Evolutionary conservation across 2,797 vertebrate species (phyloP).

Genomic region (Chaetophractus vellerosus): DNA sequence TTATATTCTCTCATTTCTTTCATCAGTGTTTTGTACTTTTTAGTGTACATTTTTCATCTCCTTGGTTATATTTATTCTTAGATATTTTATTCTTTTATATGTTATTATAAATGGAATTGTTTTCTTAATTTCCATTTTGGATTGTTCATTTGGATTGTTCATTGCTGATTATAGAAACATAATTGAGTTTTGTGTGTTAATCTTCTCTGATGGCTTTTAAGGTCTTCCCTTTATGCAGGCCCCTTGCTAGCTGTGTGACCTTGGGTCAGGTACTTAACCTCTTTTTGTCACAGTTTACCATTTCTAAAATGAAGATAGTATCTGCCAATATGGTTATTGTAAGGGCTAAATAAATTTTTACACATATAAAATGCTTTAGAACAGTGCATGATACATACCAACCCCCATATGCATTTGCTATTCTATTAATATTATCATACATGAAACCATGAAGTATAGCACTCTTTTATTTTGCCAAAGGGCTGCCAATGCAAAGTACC

Average conservation of each 20-base stretch:
- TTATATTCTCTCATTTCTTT: too few species aligned
- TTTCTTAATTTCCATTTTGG: too few species aligned
- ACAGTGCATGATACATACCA: neutral
- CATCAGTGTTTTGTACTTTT: too few species aligned
- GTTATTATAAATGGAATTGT: too few species aligned
- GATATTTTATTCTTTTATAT: too few species aligned
- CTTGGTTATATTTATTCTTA: too few species aligned
- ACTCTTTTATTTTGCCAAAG: too few species aligned
- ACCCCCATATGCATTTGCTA: neutral
- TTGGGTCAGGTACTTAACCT: neutral
- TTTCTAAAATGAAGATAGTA: slow-evolving; percentile 48
- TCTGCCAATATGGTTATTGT: neutral
- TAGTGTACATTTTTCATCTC: too few species aligned
- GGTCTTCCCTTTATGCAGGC: neutral
- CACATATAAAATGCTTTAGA: slow-evolving; percentile 2
- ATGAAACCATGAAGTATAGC: slow-evolving; percentile 1
- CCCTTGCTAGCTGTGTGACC: neutral
- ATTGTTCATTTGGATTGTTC: too few species aligned
- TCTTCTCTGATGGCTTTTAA: neutral
- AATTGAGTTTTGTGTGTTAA: too few species aligned
- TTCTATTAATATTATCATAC: slow-evolving; percentile 45
- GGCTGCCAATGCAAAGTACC: too few species aligned
- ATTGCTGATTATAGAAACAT: too few species aligned
- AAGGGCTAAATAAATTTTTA: neutral
- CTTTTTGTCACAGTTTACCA: neutral